Conservation (phyloP, 92 coral and sea anemone species). For the Metridium senile region DNA sequence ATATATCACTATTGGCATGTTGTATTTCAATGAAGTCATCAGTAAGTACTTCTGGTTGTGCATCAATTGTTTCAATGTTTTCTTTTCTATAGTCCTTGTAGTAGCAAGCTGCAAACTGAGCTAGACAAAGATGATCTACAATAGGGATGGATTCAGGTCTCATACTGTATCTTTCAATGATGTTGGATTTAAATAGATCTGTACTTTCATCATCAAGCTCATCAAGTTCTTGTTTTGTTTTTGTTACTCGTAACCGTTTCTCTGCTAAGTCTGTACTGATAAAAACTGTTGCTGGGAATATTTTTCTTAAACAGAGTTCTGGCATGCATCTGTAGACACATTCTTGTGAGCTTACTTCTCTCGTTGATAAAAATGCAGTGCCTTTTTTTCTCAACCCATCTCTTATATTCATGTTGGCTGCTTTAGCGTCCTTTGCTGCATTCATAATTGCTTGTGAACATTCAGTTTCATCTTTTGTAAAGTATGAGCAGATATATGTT, state of each 20-base stretch:
- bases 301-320: too few relatives aligned
- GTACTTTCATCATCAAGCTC: conserved; percentile 64
- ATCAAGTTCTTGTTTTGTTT: conserved; percentile 47
- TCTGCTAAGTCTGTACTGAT: conserved; percentile 58
- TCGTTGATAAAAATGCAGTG: conserved; percentile 62
- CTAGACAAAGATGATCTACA: conserved; percentile 34
- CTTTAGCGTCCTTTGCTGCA: too few relatives aligned
- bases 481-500: too few relatives aligned
- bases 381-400: conserved; percentile 57
- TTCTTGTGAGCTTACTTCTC: conserved; percentile 77
- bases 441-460: too few relatives aligned
- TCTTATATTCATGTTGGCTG: conserved; percentile 27
- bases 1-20: conserved; percentile 17
- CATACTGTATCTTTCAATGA: conserved; percentile 49
- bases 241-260: conserved; percentile 47
- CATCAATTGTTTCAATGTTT: too few relatives aligned
- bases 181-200: conserved; percentile 42
- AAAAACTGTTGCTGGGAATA: conserved; percentile 53
- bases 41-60: too few relatives aligned
- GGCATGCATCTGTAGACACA: conserved; percentile 68
- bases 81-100: too few relatives aligned
- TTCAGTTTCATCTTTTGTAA: too few relatives aligned
- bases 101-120: conserved; percentile 75
- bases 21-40: conserved; percentile 42
- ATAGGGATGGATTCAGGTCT: conserved; percentile 33